Evolutionary conservation across 2,113 vertebrate species (phyloP).

Genomic region (Otis tarda): DNA sequence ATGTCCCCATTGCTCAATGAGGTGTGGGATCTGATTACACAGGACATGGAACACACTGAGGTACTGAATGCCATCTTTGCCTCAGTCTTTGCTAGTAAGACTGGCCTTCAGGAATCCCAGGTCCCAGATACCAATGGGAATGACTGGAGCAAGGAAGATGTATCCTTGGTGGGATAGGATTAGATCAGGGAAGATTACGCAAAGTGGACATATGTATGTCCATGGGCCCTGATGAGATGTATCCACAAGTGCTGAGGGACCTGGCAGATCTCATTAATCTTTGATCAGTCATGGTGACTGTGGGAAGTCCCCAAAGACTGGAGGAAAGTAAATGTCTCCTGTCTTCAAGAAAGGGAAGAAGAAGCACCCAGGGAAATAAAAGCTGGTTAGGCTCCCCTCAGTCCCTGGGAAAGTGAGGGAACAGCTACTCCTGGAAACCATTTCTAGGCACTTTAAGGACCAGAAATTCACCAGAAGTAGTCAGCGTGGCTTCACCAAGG

Average conservation of each 20-base stretch:
- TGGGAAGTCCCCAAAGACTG: not conserved
- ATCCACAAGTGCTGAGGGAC: not conserved
- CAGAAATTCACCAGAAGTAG: not conserved
- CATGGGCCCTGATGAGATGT: fast-evolving
- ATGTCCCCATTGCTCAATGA: fast-evolving
- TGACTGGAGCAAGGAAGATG: fast-evolving
- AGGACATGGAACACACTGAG: not conserved
- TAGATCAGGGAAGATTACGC: not conserved
- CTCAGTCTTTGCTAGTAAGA: not conserved
- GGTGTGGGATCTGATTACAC: not conserved
- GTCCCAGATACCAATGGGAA: not conserved
- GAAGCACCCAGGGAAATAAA: not conserved
- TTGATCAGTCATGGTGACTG: not conserved
- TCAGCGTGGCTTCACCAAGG: not conserved
- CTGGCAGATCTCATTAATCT: not conserved
- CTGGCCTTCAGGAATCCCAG: not conserved
- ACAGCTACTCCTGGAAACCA: not conserved
- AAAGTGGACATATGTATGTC: not conserved
- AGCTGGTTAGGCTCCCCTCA: not conserved
- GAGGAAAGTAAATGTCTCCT: not conserved
- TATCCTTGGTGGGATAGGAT: not conserved
- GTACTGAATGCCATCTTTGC: not conserved
- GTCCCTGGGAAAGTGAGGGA: not conserved
- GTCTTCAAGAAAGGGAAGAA: not conserved
- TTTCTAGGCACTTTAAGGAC: not conserved